phyloP scores from a whole-genome alignment of 1,140 invertebrate genomes.

The Hylaeus anthracinus region DNA sequence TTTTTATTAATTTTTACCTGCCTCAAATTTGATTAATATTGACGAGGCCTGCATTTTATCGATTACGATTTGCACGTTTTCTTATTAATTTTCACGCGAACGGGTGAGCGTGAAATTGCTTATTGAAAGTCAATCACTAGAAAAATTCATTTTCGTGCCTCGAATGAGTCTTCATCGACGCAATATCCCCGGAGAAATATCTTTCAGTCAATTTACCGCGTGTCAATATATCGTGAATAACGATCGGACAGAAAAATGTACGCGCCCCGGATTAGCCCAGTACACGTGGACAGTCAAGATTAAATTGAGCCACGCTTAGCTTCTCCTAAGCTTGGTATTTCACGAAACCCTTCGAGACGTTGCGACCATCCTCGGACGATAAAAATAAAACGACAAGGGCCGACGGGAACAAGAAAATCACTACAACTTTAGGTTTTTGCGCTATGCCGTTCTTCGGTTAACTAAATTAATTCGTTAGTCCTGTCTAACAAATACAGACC shows the following conservation, averaged over 20 bases:
- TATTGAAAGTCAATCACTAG: neutral
- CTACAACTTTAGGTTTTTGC: neutral
- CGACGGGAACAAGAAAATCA: neutral
- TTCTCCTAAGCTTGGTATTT: conserved; percentile 22
- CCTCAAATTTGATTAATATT: too few species aligned
- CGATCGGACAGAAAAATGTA: neutral
- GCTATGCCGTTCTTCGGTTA: too few species aligned
- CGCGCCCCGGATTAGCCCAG: neutral
- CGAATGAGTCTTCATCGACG: neutral
- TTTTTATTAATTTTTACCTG: too few species aligned
- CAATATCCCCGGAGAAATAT: neutral
- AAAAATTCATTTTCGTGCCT: neutral
- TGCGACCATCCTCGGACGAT: neutral
- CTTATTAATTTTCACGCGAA: too few species aligned
- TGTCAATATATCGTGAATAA: neutral
- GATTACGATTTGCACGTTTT: too few species aligned
- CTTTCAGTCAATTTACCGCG: conserved; percentile 1
- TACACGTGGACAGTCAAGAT: conserved; percentile 16
- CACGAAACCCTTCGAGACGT: neutral
- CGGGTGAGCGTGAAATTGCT: too few species aligned
- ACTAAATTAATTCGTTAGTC: neutral
- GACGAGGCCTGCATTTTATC: too few species aligned
- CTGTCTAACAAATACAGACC: too few species aligned
- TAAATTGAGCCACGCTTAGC: conserved; percentile 29
- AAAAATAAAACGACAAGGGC: neutral